Evolutionary conservation across 2,113 vertebrate species (phyloP).

Genomic region (Nymphicus hollandicus): DNA sequence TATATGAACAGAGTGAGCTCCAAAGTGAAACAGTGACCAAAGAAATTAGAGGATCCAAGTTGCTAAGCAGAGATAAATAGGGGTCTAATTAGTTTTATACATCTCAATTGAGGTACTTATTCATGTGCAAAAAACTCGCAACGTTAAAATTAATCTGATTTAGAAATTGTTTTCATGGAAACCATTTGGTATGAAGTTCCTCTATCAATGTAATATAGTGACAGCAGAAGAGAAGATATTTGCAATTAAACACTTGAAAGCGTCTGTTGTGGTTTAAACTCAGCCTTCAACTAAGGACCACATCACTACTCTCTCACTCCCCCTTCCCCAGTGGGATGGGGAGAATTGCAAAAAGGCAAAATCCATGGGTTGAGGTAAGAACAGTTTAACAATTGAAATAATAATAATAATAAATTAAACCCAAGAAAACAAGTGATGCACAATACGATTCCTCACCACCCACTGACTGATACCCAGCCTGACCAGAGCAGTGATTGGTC

Average conservation of each 20-base stretch:
- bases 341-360: not conserved
- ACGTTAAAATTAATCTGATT: slow-evolving; percentile 67
- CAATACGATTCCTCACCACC: not conserved
- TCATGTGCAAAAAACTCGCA: slow-evolving; percentile 41
- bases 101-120: slow-evolving; percentile 59
- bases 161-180: slow-evolving; percentile 63
- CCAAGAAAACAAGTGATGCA: not conserved
- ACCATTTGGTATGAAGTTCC: slow-evolving; percentile 4
- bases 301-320: not conserved
- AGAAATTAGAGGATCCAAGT: slow-evolving; percentile 27
- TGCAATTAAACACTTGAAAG: slow-evolving; percentile 66
- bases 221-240: slow-evolving; percentile 33
- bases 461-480: not conserved
- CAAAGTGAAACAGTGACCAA: slow-evolving; percentile 6
- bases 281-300: not conserved
- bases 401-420: not conserved
- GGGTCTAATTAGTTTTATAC: slow-evolving; percentile 53
- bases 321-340: not conserved
- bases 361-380: not conserved
- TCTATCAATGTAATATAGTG: slow-evolving; percentile 16
- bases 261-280: not conserved
- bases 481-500: not conserved
- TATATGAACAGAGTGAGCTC: not conserved
- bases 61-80: slow-evolving; percentile 57
- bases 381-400: not conserved